Base-by-base conservation (phyloP, 2,888 invertebrate genomes). In the Mythimna vitellina region DNA sequence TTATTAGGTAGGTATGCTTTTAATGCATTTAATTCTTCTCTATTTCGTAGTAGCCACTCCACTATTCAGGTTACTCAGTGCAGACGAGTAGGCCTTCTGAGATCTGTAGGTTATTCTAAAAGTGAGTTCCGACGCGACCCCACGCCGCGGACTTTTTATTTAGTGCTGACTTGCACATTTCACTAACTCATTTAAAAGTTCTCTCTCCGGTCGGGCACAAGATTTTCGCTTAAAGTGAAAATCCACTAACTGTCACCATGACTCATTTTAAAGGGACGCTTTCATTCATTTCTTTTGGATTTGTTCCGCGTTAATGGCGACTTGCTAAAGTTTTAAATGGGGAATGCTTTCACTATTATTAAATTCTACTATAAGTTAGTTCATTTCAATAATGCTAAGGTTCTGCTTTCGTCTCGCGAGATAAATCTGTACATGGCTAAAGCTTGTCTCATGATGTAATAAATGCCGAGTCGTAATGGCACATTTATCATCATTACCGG, bases 141-240 rank as follows among this genome's bases (percentile, higher is more conserved):
- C 61, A 51, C 65, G 29, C 60, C 57, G 63, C 42, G 49, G 75
- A 81, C 69, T 83, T 84, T 82, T 72, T 70, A 75, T 85, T 77
- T 64, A 32, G 70, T 58, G 51, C 78, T 88, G 88, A 88, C 87
- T 89, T 84, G 87, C 87, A 85, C 63, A 78, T 84, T 84, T 73
- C 67, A 70, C 82, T 69, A 80, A 84, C 82, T 86, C 85, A 87
- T 88, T 88, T 81, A 87, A 78, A 83, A 87, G 79, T 86, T 84
- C 51, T 58, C 60, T 58, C 29, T 60, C 65, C 32, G 35, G 51
- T 22, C 35, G 25, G 62, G 42, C 77, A 64, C 58, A 70, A 60
- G 71, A 58, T 67, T 60, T 53, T 68, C 51, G 70, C 53, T 70
- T 70, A 61, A 70, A 82, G 51, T 73, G 71, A 63, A 71, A 79